Base-by-base conservation (phyloP, 2,888 invertebrate genomes). In the Pammene aurita region DNA sequence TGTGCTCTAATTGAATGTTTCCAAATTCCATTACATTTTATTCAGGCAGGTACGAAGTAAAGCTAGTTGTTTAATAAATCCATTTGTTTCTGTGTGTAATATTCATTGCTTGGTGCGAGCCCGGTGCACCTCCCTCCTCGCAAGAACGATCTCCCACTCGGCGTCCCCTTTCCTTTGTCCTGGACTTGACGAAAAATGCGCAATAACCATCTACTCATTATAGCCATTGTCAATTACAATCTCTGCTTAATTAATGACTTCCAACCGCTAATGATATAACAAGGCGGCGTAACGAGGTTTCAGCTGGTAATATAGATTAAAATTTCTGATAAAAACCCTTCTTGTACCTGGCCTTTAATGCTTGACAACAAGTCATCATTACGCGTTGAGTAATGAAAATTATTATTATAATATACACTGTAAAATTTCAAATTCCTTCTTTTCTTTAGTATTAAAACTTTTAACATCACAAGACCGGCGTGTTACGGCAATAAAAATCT, bases 101-200 rank as follows among this genome's bases (percentile, higher is more conserved):
- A 26, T 4, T 26, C 26, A 26, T 26, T 26, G 26, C 26, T 26
- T 4, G 26, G 26, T 26, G 26, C 26, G 42, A 11, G 42, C 42
- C 64, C 60, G n/a, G 64, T 65, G 5, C 54, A 35, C 44, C 65
- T 7, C 64, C 66, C 69, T 66, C 65, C 71, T 72, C 73, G 70
- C 71, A 71, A 72, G 73, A 77, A 77, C 76, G 75, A 76, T 77
- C 76, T 73, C 76, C 76, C 77, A 70, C 75, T 75, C 75, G 69
- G 72, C 73, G 67, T 71, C 75, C 73, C 74, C 64, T 69, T 55
- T 55, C 60, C 78, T 78, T 79, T 79, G 78, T 81, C 74, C 61
- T 50, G 64, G 67, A 35, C 50, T 65, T 54, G 48, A 60, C 58
- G 69, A 65, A 69, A 69, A 69, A 69, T 60, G 69, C 64, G 58